A percentile compares a stretch with the other conserved stretches of the same genome.
Conservation (phyloP, 2,113 vertebrate genomes). For the Ceyx melanurus region DNA sequence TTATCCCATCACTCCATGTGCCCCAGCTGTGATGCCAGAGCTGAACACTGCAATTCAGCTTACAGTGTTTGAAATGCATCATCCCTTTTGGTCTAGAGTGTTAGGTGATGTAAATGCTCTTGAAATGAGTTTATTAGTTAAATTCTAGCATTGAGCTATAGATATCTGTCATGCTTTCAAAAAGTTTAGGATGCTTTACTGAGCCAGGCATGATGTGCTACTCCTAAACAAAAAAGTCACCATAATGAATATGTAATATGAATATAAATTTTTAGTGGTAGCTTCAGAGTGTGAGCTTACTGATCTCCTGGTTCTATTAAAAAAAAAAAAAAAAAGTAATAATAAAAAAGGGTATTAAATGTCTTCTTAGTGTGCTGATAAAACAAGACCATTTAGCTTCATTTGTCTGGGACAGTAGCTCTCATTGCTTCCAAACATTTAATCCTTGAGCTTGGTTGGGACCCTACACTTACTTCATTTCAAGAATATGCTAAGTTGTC, state of each 20-base stretch:
- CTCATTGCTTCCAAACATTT: slow-evolving; percentile 79
- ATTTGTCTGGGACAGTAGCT: slow-evolving; percentile 45
- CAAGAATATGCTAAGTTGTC: slow-evolving; percentile 67
- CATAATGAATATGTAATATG: not conserved
- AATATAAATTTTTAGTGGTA: not conserved
- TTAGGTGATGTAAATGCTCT: not conserved
- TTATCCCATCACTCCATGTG: fast-evolving
- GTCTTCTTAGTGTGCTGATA: slow-evolving; percentile 42
- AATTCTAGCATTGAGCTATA: not conserved
- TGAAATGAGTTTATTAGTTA: not conserved
- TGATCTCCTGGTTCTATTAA: not conserved
- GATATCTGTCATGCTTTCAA: not conserved
- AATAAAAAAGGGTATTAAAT: not conserved
- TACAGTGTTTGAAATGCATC: not conserved
- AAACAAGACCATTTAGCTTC: slow-evolving; percentile 37
- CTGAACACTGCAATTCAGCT: not conserved
- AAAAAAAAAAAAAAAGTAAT: not conserved
- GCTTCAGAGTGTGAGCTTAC: not conserved
- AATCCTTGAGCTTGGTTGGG: slow-evolving; percentile 64
- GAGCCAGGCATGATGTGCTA: not conserved
- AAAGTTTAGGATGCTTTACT: not conserved
- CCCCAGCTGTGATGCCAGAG: not conserved
- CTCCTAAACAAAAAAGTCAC: not conserved
- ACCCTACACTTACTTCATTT: slow-evolving; percentile 56
- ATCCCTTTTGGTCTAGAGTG: not conserved